Evolutionary conservation across 2,113 vertebrate genomes (phyloP), one percentile per base, ranked within the genome.

Genomic region (Lontra canadensis): DNA sequence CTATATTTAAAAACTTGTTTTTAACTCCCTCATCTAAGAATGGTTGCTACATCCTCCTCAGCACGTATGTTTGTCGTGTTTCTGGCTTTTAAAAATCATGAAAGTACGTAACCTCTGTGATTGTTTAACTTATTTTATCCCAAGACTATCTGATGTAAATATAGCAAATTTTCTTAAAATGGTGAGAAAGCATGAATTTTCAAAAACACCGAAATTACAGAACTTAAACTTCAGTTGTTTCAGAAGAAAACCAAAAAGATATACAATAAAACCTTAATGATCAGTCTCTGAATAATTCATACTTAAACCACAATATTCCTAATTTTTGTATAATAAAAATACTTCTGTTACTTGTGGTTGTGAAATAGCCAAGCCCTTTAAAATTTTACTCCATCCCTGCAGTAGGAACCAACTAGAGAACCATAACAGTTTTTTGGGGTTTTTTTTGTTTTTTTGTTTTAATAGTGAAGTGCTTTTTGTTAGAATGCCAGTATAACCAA

Each of bases 401-500:
- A 78, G 90, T 71, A 78, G 84, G 42, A 96, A 26, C 36, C 74
- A 92, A 69, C 74, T 42, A 4, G 85, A 95, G 88, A 76, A 63
- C 39, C 13, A 4, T 63, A 90, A 84, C 47, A 65, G 11, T 90
- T 69, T 96, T 61, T 59, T 23, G 10, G 20, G 21, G 44, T 7
- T 10, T 25, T 25, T 61, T 61, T 63, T 63, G 8, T 59, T 25
- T 61, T 25, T 4, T 61, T 29, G 4, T 63, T 63, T 29, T 29
- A 29, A 90, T 65, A 73, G 26, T 61, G 47, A 57, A 88, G 59
- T 85, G 20, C 18, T 65, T 94, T 90, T 92, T 15, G 4, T 95
- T 96, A 67, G 92, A 97, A 88, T 96, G 73, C 81, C 78, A 86
- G 39, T 85, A 73, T 88, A 95, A 97, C 52, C 59, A 97, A 88